Evolutionary conservation across 2,888 invertebrate species (phyloP), one percentile per base, ranked within the genome.

Genomic region (Aradus depressus): DNA sequence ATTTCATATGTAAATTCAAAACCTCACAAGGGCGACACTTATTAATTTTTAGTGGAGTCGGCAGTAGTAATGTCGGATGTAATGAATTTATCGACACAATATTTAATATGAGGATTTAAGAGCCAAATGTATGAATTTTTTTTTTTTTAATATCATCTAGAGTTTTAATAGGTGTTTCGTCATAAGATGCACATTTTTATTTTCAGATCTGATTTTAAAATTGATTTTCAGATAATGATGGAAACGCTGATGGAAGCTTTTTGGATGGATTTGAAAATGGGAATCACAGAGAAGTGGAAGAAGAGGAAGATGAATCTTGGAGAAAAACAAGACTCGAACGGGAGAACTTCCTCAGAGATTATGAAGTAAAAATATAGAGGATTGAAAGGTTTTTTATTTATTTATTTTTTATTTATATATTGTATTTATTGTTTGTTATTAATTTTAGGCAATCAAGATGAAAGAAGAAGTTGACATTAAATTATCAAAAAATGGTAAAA

Each of bases 301-400:
- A 75, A 41, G 81, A 82, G 59, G 76, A 75, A 44, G 89, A 89
- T 62, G 77, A 79, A 59, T 73, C 80, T 58, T 88, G 87, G 84
- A 75, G 88, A 44, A 82, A 81, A 64, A 77, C 80, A 64, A 74
- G 89, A 56, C 77, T 81, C 58, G 86, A 91, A 64, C 72, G 89
- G 23, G 87, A 90, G 67, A 77, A 81, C 62, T 81, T 86, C 67
- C 68, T 91, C 1, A 74, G 79, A 61, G 75, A 73, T 58, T 63
- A 64, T 57, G 52, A 51, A n/a, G 58, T 58, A 39, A 52, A 44
- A 37, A 6, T 42, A 19, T 42, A 6, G 3, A 19, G 26, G 12
- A 26, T 14, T 34, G 12, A 16, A 14, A 22, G 1, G 5, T 21
- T 22, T 12, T 21, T 44, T 28, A 4, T 25, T 18, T 5, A 16